phyloP scores from a whole-genome alignment of 2,797 vertebrate species.

The Coracias cyanogaster region DNA sequence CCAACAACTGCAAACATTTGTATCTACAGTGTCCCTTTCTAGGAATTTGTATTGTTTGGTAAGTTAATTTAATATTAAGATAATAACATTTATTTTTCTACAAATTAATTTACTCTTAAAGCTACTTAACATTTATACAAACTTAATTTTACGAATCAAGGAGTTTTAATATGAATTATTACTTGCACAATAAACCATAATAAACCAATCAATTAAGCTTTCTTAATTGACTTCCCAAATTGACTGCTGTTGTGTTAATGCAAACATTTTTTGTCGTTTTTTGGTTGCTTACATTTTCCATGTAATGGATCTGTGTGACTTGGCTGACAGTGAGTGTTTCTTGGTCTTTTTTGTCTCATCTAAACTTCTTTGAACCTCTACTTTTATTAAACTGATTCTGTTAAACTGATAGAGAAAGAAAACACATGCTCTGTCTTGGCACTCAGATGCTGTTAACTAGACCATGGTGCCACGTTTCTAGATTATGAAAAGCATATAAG shows the following conservation, averaged over 20 bases:
- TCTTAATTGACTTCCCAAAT: background rate
- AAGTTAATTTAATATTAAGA: background rate
- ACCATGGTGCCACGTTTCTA: background rate
- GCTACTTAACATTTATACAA: background rate
- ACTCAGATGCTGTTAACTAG: background rate
- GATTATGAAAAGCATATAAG: background rate
- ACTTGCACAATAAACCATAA: background rate
- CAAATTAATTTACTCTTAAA: background rate
- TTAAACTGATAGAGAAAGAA: background rate
- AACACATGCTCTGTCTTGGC: background rate
- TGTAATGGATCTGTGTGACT: background rate
- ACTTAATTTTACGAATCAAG: background rate
- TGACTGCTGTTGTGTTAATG: background rate
- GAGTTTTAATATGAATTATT: background rate
- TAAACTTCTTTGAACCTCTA: background rate
- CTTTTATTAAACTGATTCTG: background rate
- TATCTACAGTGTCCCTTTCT: background rate
- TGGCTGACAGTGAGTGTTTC: background rate
- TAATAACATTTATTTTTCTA: background rate
- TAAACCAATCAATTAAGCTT: background rate
- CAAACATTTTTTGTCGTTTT: background rate
- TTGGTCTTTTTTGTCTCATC: background rate
- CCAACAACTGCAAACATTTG: background rate
- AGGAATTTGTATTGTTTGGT: background rate
- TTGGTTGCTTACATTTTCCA: background rate